These are phyloP conservation scores for Phytoseiulus persimilis DNA, from an alignment of 2,888 invertebrate species.

Conservation along the genomic window DNA sequence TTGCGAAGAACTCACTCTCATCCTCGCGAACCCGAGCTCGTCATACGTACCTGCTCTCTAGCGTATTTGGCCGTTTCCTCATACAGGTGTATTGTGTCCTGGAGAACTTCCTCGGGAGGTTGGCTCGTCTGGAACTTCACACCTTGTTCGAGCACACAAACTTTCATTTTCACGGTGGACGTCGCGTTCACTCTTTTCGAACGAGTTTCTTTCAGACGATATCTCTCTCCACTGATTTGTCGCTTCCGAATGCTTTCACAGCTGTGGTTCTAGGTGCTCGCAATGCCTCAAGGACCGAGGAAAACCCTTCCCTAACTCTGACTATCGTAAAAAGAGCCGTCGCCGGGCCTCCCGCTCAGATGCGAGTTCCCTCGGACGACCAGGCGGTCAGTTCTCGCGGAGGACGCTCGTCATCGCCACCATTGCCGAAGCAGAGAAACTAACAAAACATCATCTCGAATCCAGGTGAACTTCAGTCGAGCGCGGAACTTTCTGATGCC, in stretches of 20 bases:
- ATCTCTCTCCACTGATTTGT: too few relatives aligned
- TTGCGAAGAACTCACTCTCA: too few relatives aligned
- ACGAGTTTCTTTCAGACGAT: too few relatives aligned
- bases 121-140: background rate
- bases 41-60: constrained; percentile 5
- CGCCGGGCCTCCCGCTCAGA: background rate
- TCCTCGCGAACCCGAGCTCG: too few relatives aligned
- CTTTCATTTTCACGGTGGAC: background rate
- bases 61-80: constrained; percentile 20
- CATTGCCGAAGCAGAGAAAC: background rate
- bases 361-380: background rate
- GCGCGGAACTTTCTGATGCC: background rate
- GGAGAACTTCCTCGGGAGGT: background rate
- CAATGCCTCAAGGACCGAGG: too few relatives aligned
- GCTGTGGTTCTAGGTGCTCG: too few relatives aligned
- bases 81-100: constrained; percentile 17
- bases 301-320: too few relatives aligned
- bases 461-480: background rate
- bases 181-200: too few relatives aligned
- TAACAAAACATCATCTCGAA: background rate
- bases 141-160: constrained; percentile 30
- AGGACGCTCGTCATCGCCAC: background rate
- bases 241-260: too few relatives aligned
- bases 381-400: background rate
- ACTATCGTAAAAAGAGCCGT: too few relatives aligned